A percentile compares a stretch with the other conserved stretches of the same genome.
phyloP scores from a whole-genome alignment of 2,113 vertebrate species.

The Atherinomorus stipes region DNA sequence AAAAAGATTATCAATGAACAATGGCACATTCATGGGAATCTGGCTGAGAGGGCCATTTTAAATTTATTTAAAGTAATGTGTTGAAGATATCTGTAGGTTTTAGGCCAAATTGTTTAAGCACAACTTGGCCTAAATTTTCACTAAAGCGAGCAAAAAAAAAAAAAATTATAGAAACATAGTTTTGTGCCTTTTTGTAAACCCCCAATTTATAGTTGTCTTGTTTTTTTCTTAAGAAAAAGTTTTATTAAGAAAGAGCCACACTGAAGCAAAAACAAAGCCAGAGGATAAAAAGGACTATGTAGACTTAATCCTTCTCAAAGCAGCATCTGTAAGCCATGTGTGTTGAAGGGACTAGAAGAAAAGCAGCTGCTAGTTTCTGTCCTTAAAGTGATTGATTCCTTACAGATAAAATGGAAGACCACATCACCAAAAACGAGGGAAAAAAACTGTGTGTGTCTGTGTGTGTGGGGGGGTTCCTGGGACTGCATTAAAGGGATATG shows the following conservation, averaged over 20 bases:
- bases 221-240: neutral
- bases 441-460: too few species aligned
- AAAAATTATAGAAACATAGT: too few species aligned
- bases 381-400: neutral
- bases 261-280: conserved; percentile 19
- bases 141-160: too few species aligned
- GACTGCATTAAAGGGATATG: too few species aligned
- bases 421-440: neutral
- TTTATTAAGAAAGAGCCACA: too few species aligned
- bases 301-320: neutral
- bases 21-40: conserved; percentile 15
- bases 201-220: too few species aligned
- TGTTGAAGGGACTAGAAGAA: neutral
- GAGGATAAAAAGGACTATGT: conserved; percentile 8
- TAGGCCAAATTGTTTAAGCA: too few species aligned
- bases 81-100: too few species aligned
- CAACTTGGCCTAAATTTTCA: neutral
- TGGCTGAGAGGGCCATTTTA: neutral
- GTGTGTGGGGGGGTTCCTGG: too few species aligned
- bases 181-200: too few species aligned
- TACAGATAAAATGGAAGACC: neutral
- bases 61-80: neutral
- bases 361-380: conserved; percentile 1
- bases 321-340: conserved; percentile 33
- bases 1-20: conserved; percentile 27